phyloP scores from a whole-genome alignment of 2,113 vertebrate genomes.

The Ancistrus triradiatus region DNA sequence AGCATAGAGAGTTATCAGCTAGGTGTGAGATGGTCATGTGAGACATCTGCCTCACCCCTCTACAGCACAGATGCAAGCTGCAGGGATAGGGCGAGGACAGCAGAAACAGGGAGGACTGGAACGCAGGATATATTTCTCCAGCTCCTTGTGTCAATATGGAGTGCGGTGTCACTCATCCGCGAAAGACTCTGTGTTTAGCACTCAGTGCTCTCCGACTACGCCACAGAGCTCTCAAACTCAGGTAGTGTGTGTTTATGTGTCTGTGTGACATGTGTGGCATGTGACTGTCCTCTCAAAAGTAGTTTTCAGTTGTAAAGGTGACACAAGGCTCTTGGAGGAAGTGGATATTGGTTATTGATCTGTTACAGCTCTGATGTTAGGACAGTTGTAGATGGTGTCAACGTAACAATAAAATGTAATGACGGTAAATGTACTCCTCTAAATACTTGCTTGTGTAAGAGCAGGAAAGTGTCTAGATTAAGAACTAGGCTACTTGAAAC shows the following conservation, averaged over 20 bases:
- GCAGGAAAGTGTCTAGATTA: too few relatives aligned
- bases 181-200: slow-evolving; percentile 61
- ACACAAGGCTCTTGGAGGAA: background rate
- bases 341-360: slow-evolving; percentile 26
- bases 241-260: slow-evolving; percentile 50
- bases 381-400: background rate
- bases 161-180: slow-evolving; percentile 38
- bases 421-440: too few relatives aligned
- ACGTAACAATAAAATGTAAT: background rate
- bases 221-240: slow-evolving; percentile 60
- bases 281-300: background rate
- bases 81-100: slow-evolving; percentile 39
- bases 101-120: slow-evolving; percentile 32
- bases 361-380: background rate
- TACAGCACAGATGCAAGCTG: background rate
- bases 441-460: too few relatives aligned
- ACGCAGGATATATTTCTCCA: background rate
- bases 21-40: slow-evolving; percentile 41
- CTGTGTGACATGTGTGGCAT: background rate
- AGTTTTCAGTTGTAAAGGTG: background rate
- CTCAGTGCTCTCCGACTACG: slow-evolving; percentile 62
- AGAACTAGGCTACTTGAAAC: too few relatives aligned
- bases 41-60: slow-evolving; percentile 11
- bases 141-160: slow-evolving; percentile 50
- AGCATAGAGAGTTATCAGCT: slow-evolving; percentile 11